Evolutionary conservation across 2,113 vertebrate species (phyloP), one percentile per base, ranked within the genome.

Genomic region (Clinocottus analis): DNA sequence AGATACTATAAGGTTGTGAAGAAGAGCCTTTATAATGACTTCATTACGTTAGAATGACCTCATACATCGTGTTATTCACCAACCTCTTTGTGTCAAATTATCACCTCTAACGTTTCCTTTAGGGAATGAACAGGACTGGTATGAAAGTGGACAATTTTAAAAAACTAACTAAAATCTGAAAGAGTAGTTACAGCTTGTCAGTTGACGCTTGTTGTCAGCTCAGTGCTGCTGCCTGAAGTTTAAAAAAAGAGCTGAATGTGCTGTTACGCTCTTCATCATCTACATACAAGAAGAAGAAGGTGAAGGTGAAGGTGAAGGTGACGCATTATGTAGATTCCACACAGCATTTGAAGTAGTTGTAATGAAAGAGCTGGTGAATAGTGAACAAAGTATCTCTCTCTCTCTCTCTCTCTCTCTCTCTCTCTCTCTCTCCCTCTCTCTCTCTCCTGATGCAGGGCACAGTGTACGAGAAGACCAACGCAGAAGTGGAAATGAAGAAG

Each of bases 401-500:
- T 78, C 39, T 56, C 0, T 29, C 3, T 31, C 1, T 23, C 14
- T 63, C 27, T 56, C 10, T 60, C 25, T 58, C 29, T n/a, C n/a
- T 33, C 39, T 41, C 17, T 65, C 43, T 70, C 25, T 78, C 39
- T 56, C 0, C 23, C 3, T 31, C 1, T 23, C 14, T 63, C 27
- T 56, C 10, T 60, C 25, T 58, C 29, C 69, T 62, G 61, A 13
- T 67, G 31, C 95, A 99, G 98, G 98, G 98, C 53, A 97, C 98
- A 13, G 96, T 96, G 72, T 99, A 99, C 82, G 93, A 98, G 94
- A 99, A 99, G 92, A 99, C 98, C 0, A 97, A 99, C 0, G 98
- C 98, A 7, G 97, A 98, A 35, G 96, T 98, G 85, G 98, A 99
- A 90, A 99, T 99, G 97, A 99, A 98, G 91, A 96, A 97, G 70